Percentiles rank a stretch among this genome's conserved stretches.
These are phyloP conservation scores for Drosophila nigromelanica DNA, from an alignment of 1,140 invertebrate species.

Conservation along the genomic window DNA sequence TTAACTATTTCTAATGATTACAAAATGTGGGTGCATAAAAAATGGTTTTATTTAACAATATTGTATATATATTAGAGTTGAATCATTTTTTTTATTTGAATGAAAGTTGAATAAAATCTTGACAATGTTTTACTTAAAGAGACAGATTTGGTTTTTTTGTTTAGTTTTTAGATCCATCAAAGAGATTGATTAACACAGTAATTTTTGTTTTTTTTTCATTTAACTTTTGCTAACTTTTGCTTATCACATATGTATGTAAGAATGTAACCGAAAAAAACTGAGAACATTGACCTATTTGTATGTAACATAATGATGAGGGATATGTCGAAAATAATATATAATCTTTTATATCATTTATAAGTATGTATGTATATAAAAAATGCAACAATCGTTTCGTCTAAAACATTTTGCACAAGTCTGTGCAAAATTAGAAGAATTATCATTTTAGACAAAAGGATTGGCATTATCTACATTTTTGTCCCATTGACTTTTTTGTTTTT, in stretches of 20 bases:
- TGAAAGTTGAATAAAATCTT: conserved; percentile 16
- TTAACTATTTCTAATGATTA: conserved; percentile 65
- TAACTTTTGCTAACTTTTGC: conserved; percentile 47
- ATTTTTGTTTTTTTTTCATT: conserved; percentile 40
- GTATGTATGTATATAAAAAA: conserved; percentile 66
- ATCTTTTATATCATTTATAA: conserved; percentile 24
- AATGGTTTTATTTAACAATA: conserved; percentile 20
- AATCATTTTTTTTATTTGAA: conserved; percentile 26
- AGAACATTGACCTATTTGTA: conserved; percentile 46
- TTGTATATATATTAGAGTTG: conserved; percentile 23
- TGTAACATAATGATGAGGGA: conserved; percentile 44
- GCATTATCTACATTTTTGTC: conserved; percentile 77
- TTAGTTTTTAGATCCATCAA: conserved; percentile 75
- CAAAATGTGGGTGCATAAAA: conserved; percentile 34
- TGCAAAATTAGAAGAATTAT: conserved; percentile 65
- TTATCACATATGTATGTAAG: conserved; percentile 57
- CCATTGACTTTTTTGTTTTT: conserved; percentile 34
- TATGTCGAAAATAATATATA: conserved; percentile 52
- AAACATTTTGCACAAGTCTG: conserved; percentile 62
- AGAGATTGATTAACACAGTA: conserved; percentile 78
- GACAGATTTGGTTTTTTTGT: conserved; percentile 6
- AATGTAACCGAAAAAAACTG: conserved; percentile 56
- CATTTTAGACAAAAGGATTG: conserved; percentile 84
- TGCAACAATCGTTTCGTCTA: conserved; percentile 83
- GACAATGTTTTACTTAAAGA: conserved; percentile 30